These are phyloP conservation scores for Drosophila borborema DNA, from an alignment of 2,888 invertebrate species.

Conservation along the genomic window DNA sequence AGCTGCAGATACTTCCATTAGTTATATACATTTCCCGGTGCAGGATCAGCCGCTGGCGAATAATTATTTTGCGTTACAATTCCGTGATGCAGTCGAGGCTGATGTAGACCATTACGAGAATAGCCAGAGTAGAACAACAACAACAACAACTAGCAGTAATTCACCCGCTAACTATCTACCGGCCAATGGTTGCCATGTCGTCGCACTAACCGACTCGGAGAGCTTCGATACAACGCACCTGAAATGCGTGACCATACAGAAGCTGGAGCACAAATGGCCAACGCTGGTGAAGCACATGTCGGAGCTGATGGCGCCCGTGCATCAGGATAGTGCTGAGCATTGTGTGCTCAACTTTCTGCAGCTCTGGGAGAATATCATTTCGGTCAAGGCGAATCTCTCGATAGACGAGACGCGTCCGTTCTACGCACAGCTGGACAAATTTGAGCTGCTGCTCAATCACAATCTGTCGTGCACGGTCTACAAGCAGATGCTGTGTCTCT, in stretches of 20 bases:
- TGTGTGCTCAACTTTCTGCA: slow-evolving; percentile 93
- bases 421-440: slow-evolving; percentile 93
- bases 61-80: slow-evolving; percentile 85
- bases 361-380: slow-evolving; percentile 95
- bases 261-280: slow-evolving; percentile 94
- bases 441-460: slow-evolving; percentile 90
- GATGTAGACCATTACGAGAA: slow-evolving; percentile 31
- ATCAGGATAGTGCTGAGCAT: slow-evolving; percentile 87
- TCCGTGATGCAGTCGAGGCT: slow-evolving; percentile 59
- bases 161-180: slow-evolving; percentile 43
- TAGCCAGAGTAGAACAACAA: slow-evolving; percentile 32
- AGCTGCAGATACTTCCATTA: slow-evolving; percentile 46
- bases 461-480: slow-evolving; percentile 93
- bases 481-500: slow-evolving; percentile 93
- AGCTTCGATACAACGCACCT: slow-evolving; percentile 94
- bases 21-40: slow-evolving; percentile 78
- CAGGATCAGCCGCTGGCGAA: slow-evolving; percentile 81
- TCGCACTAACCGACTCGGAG: slow-evolving; percentile 90
- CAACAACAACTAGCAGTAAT: slow-evolving; percentile 23
- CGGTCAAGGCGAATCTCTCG: slow-evolving; percentile 95
- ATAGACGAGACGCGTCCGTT: slow-evolving; percentile 95
- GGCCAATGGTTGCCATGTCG: slow-evolving; percentile 80
- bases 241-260: slow-evolving; percentile 94
- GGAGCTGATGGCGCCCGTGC: slow-evolving; percentile 70
- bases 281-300: slow-evolving; percentile 90